A percentile compares a stretch with the other conserved stretches of the same genome.
Evolutionary conservation across 2,888 invertebrate genomes (phyloP).

Genomic region (Protonemura montana): DNA sequence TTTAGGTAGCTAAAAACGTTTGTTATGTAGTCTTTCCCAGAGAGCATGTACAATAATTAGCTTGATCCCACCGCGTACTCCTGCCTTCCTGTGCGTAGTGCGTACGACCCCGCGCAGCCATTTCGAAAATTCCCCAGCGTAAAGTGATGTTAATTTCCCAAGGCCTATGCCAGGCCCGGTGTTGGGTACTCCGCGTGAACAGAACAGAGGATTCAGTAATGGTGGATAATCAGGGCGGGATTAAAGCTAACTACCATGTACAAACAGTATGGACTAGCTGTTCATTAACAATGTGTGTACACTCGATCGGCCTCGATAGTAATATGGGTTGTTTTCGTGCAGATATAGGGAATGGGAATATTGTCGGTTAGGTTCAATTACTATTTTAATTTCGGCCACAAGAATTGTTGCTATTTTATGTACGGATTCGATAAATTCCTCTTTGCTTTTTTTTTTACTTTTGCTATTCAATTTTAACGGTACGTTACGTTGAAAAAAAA

Average conservation of each 20-base stretch:
- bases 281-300: conserved; percentile 16
- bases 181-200: background rate
- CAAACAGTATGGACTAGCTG: background rate
- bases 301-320: background rate
- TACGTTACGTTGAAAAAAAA: background rate
- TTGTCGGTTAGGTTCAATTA: background rate
- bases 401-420: background rate
- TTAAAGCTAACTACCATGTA: conserved; percentile 35
- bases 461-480: background rate
- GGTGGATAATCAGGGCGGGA: conserved; percentile 15
- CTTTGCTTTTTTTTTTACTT: background rate
- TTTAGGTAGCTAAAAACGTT: background rate
- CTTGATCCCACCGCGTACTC: background rate
- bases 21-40: background rate
- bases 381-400: background rate
- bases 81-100: background rate
- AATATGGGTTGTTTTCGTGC: background rate
- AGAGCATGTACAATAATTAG: background rate
- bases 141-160: background rate
- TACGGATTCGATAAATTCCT: background rate
- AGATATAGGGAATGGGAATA: background rate
- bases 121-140: background rate
- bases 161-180: background rate
- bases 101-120: background rate
- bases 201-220: background rate